phyloP scores from a whole-genome alignment of 2,888 invertebrate species.

The Ormyrus rosae region DNA sequence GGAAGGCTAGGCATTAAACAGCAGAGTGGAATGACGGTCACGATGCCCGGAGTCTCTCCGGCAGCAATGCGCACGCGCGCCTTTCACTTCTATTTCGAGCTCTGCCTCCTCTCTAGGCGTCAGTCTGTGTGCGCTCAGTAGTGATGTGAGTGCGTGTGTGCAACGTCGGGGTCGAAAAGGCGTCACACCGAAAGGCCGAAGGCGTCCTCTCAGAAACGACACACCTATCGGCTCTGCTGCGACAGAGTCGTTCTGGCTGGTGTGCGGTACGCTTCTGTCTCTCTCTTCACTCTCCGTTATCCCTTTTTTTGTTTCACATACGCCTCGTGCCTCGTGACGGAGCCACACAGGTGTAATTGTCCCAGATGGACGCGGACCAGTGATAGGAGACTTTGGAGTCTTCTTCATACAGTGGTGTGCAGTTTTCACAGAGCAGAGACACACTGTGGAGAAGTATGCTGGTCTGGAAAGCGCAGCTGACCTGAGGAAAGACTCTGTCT shows the following conservation, averaged over 20 bases:
- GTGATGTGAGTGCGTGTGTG: neutral
- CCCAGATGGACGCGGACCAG: neutral
- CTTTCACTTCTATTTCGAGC: constrained; percentile 36
- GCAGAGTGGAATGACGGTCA: too few relatives aligned
- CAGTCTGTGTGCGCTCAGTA: too few relatives aligned
- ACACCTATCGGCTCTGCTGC: constrained; percentile 48
- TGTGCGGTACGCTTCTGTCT: constrained; percentile 55
- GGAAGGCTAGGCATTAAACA: neutral
- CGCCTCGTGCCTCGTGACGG: constrained; percentile 23
- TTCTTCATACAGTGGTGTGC: too few relatives aligned
- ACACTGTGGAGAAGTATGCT: neutral
- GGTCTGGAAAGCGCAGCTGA: neutral
- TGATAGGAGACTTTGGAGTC: too few relatives aligned
- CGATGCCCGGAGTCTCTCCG: neutral
- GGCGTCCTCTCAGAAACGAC: constrained; percentile 58
- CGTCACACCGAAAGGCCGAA: constrained; percentile 45
- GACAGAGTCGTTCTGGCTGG: constrained; percentile 55
- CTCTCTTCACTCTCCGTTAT: constrained; percentile 11
- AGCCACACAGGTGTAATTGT: neutral
- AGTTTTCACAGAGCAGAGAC: neutral
- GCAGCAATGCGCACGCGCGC: neutral
- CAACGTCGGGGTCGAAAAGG: constrained; percentile 42
- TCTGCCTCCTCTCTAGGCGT: too few relatives aligned
- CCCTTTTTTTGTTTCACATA: constrained; percentile 12
- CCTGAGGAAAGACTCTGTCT: neutral